Base-by-base conservation (phyloP, 2,888 invertebrate species). In the Gryllus longicercus region DNA sequence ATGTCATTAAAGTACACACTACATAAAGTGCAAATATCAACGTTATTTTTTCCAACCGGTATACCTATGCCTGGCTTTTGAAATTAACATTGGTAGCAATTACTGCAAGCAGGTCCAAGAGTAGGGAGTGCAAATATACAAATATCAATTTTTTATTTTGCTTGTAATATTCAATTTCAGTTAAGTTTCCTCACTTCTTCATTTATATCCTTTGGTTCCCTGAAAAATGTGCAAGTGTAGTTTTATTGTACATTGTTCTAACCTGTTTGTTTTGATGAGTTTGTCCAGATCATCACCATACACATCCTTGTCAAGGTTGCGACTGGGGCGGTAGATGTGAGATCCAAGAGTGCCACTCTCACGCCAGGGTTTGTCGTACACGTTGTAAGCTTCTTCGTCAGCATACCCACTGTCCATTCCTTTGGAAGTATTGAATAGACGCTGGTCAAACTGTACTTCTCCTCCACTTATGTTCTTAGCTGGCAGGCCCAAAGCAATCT, bases 331-430 rank as follows among this genome's bases (percentile, higher is more conserved):
- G 88, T 98, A 98, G 80, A 99, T 93, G 87, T 96, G 96, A 74
- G 95, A 92, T 0, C 95, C 96, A 81, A 98, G 90, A 1, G 93
- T 92, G 84, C 94, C 95, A 51, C 93, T 92, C 84, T 96, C 95
- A 80, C 98, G 92, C 99, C 99, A 99, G 0, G 99, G 97, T 87
- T 97, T 97, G 88, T 99, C 98, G 86, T 99, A 99, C 0, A 99
- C 98, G 86, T 95, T 97, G 88, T 99, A 99, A 0, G 94, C 95
- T 85, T 99, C 99, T 84, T 99, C 99, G 85, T 99, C 98, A 0
- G 93, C 97, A 87, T 96, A 99, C 0, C 98, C 98, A 83, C 94
- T 94, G 85, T 96, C 98, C 93, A 99, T 94, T 79, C 96, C 96
- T 85, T 95, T 95, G 79, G 91, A 93, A 83, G 96, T 97, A 85